Percentiles rank a stretch among this genome's conserved stretches.
Evolutionary conservation across 2,888 invertebrate species (phyloP).

Genomic region (Pocota personata): DNA sequence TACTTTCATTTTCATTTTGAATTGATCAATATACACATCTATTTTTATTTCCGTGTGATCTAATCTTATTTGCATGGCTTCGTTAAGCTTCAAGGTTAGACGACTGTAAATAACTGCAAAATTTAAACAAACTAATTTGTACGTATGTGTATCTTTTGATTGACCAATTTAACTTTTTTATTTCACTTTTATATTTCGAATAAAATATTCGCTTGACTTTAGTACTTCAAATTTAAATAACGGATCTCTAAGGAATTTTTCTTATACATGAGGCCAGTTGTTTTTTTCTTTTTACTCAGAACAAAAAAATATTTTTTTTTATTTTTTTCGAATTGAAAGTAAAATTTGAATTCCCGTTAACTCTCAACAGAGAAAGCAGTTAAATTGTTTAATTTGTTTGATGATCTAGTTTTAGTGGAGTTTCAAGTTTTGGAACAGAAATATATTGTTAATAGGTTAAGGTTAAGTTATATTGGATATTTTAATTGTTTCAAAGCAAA

Average conservation of each 20-base stretch:
- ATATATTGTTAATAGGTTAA: not conserved
- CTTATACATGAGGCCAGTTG: too few species aligned
- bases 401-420: not conserved
- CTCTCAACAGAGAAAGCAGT: not conserved
- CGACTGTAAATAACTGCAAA: not conserved
- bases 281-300: not conserved
- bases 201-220: not conserved
- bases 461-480: not conserved
- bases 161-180: not conserved
- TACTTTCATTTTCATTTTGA: conserved; percentile 7
- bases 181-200: not conserved
- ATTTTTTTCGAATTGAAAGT: not conserved
- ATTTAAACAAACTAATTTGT: not conserved
- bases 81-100: conserved; percentile 9
- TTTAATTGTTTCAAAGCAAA: not conserved
- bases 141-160: not conserved
- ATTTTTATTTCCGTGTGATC: conserved; percentile 2
- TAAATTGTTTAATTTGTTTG: not conserved
- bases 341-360: not conserved
- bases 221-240: conserved; percentile 12
- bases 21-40: not conserved
- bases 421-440: not conserved
- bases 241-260: conserved; percentile 10
- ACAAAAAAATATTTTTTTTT: not conserved
- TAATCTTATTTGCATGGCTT: conserved; percentile 9